phyloP scores from a whole-genome alignment of 2,113 vertebrate genomes.

The Seriola dumerili region DNA sequence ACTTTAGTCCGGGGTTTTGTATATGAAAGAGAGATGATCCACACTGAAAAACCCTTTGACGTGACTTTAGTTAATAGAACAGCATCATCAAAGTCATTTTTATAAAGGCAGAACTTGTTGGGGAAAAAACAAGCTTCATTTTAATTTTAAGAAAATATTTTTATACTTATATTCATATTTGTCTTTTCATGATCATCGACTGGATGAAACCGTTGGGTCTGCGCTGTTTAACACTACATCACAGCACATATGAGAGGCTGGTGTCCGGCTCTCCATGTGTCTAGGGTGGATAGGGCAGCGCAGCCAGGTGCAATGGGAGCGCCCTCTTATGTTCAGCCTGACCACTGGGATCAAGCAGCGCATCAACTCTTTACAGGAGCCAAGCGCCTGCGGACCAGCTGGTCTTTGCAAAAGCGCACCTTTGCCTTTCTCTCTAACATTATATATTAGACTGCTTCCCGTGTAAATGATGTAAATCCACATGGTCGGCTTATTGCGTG shows the following conservation, averaged over 20 bases:
- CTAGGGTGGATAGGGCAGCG: slow-evolving; percentile 78
- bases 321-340: slow-evolving; percentile 90
- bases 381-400: slow-evolving; percentile 67
- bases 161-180: not conserved
- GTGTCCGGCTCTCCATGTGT: slow-evolving; percentile 76
- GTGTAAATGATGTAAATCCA: slow-evolving; percentile 21
- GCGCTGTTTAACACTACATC: slow-evolving; percentile 31
- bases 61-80: not conserved
- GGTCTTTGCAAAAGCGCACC: slow-evolving; percentile 46
- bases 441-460: slow-evolving; percentile 24
- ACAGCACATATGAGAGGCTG: slow-evolving; percentile 44
- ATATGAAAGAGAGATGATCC: not conserved
- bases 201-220: not conserved
- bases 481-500: not conserved
- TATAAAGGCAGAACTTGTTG: not conserved
- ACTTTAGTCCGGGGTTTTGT: not conserved
- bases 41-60: not conserved
- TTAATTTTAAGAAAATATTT: not conserved
- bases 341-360: slow-evolving; percentile 83
- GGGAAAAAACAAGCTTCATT: not conserved
- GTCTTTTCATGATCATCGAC: not conserved
- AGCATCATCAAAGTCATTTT: not conserved
- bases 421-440: slow-evolving; percentile 15
- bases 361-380: slow-evolving; percentile 69
- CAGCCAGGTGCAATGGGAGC: slow-evolving; percentile 89